A percentile compares a stretch with the other conserved stretches of the same genome.
phyloP scores from a whole-genome alignment of 1,140 invertebrate genomes.

The Copidosoma floridanum region DNA sequence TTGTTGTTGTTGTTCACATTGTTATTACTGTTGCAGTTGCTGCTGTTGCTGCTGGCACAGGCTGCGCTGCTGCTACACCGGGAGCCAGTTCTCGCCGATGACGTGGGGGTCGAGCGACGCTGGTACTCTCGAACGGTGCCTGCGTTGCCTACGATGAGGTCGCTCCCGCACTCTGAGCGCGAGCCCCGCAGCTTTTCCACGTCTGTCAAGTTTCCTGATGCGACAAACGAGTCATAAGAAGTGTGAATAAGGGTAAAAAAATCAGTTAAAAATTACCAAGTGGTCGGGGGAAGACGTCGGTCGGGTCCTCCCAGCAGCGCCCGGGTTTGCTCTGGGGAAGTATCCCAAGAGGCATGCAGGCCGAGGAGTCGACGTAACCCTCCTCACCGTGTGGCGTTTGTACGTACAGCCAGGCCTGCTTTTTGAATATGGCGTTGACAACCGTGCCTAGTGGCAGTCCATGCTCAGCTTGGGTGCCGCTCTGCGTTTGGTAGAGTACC shows the following conservation, averaged over 20 bases:
- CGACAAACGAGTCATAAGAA: too few relatives aligned
- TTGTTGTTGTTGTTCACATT: background rate
- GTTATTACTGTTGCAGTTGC: background rate
- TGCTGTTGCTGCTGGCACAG: background rate
- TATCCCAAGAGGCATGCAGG: slow-evolving; percentile 74
- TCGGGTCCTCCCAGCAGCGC: slow-evolving; percentile 76
- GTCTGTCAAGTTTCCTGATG: slow-evolving; percentile 71
- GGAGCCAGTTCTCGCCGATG: too few relatives aligned
- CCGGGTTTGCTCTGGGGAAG: slow-evolving; percentile 59
- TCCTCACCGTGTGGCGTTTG: slow-evolving; percentile 78
- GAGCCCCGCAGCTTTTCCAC: slow-evolving; percentile 63
- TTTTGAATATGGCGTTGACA: slow-evolving; percentile 82
- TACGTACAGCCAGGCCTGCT: slow-evolving; percentile 77
- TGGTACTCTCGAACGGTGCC: slow-evolving; percentile 37
- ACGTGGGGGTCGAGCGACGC: background rate
- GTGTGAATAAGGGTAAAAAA: too few relatives aligned
- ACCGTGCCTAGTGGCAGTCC: slow-evolving; percentile 76
- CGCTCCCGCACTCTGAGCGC: slow-evolving; percentile 53
- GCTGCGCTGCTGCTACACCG: background rate
- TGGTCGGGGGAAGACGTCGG: slow-evolving; percentile 73
- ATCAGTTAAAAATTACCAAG: slow-evolving; percentile 35
- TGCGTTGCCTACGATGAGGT: slow-evolving; percentile 51
- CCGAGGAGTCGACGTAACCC: slow-evolving; percentile 73
- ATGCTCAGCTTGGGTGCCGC: slow-evolving; percentile 68
- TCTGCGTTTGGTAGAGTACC: slow-evolving; percentile 72